Evolutionary conservation across 37 sponge, comb jelly and placozoan genomes (phyloP).

Genomic region (Hexactinellida sp.): DNA sequence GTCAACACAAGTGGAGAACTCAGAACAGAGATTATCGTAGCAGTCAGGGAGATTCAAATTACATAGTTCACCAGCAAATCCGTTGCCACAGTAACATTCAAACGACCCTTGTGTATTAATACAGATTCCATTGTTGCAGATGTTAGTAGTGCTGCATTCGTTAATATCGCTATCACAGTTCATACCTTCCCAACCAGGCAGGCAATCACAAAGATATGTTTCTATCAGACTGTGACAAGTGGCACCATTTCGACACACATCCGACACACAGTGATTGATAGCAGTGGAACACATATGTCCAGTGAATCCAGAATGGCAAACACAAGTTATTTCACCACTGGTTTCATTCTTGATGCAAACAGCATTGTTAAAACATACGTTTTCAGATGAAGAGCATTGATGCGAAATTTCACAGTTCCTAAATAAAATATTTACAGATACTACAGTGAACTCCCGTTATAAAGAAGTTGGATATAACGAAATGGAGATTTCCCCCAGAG

Average conservation of each 20-base stretch:
- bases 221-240: background rate
- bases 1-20: slow-evolving; percentile 26
- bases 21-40: slow-evolving; percentile 17
- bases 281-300: slow-evolving; percentile 19
- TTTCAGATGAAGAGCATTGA: background rate
- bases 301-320: slow-evolving; percentile 32
- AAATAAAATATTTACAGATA: background rate
- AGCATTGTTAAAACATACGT: background rate
- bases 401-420: background rate
- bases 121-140: slow-evolving; percentile 12
- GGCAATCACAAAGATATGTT: slow-evolving; percentile 14
- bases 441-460: too few species aligned
- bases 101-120: background rate
- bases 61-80: slow-evolving; percentile 18
- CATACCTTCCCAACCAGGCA: slow-evolving; percentile 13
- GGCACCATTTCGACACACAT: slow-evolving; percentile 19
- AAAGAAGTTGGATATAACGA: too few species aligned
- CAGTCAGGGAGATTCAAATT: slow-evolving; percentile 22
- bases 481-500: too few species aligned
- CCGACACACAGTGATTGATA: slow-evolving; percentile 20
- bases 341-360: background rate
- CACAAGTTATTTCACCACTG: slow-evolving; percentile 19
- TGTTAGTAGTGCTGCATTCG: background rate
- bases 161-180: slow-evolving; percentile 15
- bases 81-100: slow-evolving; percentile 9